Evolutionary conservation across 2,797 vertebrate species (phyloP).

Genomic region (Siniperca scherzeri): DNA sequence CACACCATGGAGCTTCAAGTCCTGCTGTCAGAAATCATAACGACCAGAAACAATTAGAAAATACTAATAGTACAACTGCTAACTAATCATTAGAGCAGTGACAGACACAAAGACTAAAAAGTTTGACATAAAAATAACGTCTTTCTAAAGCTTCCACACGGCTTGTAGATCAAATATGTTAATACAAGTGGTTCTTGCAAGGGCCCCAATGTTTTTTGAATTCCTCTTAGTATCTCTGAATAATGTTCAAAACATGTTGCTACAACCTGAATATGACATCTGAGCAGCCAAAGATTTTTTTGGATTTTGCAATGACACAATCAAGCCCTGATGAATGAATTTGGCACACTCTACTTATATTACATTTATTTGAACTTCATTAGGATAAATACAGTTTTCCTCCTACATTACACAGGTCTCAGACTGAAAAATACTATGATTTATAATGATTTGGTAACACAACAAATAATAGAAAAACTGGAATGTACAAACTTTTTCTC

Average conservation of each 20-base stretch:
- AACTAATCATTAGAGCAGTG: not conserved
- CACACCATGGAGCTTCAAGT: too few relatives aligned
- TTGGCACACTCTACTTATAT: not conserved
- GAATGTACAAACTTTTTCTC: constrained; percentile 36
- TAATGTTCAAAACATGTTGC: not conserved
- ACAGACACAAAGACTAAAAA: too few relatives aligned
- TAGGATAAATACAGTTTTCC: constrained; percentile 29
- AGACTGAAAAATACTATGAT: not conserved
- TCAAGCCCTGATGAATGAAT: constrained; percentile 20
- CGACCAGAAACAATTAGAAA: not conserved
- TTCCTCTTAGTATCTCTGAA: not conserved
- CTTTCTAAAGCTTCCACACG: too few relatives aligned
- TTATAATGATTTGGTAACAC: constrained; percentile 2
- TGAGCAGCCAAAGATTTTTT: not conserved
- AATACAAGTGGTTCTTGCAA: not conserved
- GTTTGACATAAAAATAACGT: too few relatives aligned
- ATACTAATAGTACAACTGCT: not conserved
- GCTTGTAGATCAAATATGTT: not conserved
- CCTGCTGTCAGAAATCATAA: not conserved
- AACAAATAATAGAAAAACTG: constrained; percentile 27
- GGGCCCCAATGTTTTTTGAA: not conserved
- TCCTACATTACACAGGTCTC: constrained; percentile 9
- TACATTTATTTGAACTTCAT: constrained; percentile 34
- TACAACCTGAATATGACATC: not conserved
- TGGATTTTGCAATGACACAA: not conserved